These are phyloP conservation scores for Catonia carolina DNA, from an alignment of 2,888 invertebrate species.

Conservation along the genomic window DNA sequence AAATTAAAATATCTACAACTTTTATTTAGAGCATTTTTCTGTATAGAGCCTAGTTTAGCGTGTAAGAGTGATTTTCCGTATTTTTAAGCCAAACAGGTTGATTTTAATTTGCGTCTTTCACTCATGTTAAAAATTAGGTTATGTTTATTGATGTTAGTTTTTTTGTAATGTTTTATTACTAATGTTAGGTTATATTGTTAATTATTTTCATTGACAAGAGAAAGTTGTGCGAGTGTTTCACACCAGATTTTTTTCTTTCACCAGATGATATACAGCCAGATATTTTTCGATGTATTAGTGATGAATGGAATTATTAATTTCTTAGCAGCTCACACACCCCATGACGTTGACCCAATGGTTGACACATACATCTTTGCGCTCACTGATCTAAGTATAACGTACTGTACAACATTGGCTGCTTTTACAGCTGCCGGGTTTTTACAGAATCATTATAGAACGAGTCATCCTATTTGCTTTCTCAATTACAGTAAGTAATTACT, in stretches of 20 bases:
- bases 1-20: too few species aligned
- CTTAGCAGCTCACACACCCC: slow-evolving; percentile 1
- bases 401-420: neutral
- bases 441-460: neutral
- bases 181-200: too few species aligned
- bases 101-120: too few species aligned
- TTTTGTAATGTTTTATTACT: too few species aligned
- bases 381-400: neutral
- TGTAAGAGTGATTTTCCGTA: too few species aligned
- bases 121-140: too few species aligned
- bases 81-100: too few species aligned
- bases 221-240: too few species aligned
- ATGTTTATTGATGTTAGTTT: too few species aligned
- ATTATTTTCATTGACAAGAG: too few species aligned
- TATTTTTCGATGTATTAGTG: neutral
- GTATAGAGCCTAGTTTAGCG: too few species aligned
- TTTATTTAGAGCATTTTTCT: too few species aligned
- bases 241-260: neutral
- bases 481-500: neutral
- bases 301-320: neutral
- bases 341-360: neutral
- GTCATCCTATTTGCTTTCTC: neutral
- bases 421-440: slow-evolving; percentile 3
- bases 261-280: neutral
- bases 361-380: neutral